Base-by-base conservation (phyloP, 2,113 vertebrate species). In the Xenopus borealis region DNA sequence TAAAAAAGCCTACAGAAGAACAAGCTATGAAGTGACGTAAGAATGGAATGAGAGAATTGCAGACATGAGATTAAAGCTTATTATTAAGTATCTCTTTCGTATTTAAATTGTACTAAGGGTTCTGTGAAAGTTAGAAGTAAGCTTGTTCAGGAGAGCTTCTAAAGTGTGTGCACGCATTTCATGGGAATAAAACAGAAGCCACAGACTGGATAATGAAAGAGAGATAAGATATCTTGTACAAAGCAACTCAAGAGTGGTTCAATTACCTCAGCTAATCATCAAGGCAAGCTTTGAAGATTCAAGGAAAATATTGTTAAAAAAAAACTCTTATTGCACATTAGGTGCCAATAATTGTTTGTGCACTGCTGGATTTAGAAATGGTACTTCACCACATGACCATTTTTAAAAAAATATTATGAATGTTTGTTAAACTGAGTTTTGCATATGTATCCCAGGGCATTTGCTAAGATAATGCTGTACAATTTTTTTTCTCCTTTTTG, bases 31-130 rank as follows among this genome's bases (percentile, higher is more conserved):
- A 90, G 91, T 85, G 84, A 88, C 86, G 91, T 83, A 86, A 87
- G 84, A 86, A 87, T 89, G 67, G 27, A 57, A 69, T 57, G 10
- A 87, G 86, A 85, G 82, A 85, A 83, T 81, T 90, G 82, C 87
- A 88, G 90, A 89, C 83, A 90, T 89, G 90, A 91, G 92, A 92
- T 94, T 94, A 92, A 92, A 93, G 88, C 82, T 86, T 89, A 93
- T 92, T 93, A 94, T 95, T 94, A 92, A 92, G 87, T 88, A 91
- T 92, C 90, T 93, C 91, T 93, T 93, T 93, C 90, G 91, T 91
- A 92, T 93, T 93, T 89, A 92, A 93, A 92, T 93, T 83, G 85
- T 89, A 89, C 85, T 85, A 87, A 90, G 87, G 88, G 90, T 85
- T 90, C 88, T 88, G 88, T 92, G 92, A 91, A 92, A 93, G 88